phyloP scores from a whole-genome alignment of 2,888 invertebrate genomes.

The Polyommatus icarus region DNA sequence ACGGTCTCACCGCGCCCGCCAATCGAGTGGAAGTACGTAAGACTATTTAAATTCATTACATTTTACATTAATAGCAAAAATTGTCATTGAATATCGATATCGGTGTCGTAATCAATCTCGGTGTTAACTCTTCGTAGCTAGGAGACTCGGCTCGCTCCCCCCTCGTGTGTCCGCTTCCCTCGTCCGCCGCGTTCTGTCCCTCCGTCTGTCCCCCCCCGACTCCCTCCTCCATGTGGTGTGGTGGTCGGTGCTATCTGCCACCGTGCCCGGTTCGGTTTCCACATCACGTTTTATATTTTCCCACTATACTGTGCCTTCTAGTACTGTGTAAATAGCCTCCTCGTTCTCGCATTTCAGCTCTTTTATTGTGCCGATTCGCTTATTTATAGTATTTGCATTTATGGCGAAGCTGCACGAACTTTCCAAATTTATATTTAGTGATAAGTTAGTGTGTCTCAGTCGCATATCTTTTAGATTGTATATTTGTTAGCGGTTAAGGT shows the following conservation, averaged over 20 bases:
- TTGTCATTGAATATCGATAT: conserved; percentile 53
- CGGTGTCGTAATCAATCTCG: conserved; percentile 53
- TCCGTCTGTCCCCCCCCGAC: not conserved
- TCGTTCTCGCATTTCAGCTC: conserved; percentile 34
- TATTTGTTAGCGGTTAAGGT: conserved; percentile 49
- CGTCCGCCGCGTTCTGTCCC: conserved; percentile 32
- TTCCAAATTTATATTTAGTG: conserved; percentile 40
- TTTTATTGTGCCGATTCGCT: conserved; percentile 32
- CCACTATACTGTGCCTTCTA: conserved; percentile 76
- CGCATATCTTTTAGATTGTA: conserved; percentile 50
- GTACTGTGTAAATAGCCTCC: conserved; percentile 66
- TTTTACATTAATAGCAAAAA: conserved; percentile 48
- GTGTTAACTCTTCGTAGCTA: conserved; percentile 50
- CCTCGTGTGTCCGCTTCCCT: conserved; percentile 35
- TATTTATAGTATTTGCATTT: conserved; percentile 28
- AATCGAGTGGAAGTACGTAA: conserved; percentile 52
- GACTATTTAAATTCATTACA: conserved; percentile 54
- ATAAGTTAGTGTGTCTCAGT: conserved; percentile 56
- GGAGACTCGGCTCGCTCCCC: conserved; percentile 36
- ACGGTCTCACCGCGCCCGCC: conserved; percentile 59
- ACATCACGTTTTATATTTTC: conserved; percentile 50
- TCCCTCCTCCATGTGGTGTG: not conserved
- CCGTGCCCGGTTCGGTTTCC: conserved; percentile 29
- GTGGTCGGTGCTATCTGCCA: not conserved
- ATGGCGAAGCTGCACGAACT: conserved; percentile 41